Percentiles rank a stretch among this genome's conserved stretches.
Evolutionary conservation across 2,797 vertebrate genomes (phyloP).

Genomic region (Mormyrus hasselquistii): DNA sequence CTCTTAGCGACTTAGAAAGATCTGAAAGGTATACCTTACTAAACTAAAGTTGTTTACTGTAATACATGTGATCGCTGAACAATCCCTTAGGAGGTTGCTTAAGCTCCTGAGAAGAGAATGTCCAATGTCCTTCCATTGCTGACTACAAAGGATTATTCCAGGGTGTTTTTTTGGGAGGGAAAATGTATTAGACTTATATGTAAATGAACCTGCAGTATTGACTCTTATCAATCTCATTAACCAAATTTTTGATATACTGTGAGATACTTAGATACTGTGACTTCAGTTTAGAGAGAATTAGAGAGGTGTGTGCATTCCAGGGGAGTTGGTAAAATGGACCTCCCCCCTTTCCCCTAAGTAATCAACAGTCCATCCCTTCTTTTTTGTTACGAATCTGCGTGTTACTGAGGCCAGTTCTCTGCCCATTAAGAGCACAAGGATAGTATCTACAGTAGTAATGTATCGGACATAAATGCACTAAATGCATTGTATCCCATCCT

Average conservation of each 20-base stretch:
- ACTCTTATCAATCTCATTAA: neutral
- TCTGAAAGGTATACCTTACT: neutral
- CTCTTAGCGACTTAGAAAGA: neutral
- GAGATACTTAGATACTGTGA: neutral
- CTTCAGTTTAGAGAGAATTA: neutral
- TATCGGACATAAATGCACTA: neutral
- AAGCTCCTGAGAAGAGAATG: neutral
- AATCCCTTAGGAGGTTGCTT: neutral
- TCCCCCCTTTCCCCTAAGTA: neutral
- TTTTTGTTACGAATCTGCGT: neutral
- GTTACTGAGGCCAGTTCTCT: neutral
- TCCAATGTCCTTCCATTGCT: neutral
- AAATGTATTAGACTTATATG: neutral
- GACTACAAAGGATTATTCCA: neutral
- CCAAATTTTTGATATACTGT: neutral
- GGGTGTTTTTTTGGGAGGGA: neutral
- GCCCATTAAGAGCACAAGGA: neutral
- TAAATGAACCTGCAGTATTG: neutral
- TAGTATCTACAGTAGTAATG: too few relatives aligned
- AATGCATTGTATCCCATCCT: neutral
- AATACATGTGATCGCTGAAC: neutral
- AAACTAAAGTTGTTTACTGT: neutral
- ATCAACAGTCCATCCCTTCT: neutral
- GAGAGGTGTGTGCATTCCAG: neutral
- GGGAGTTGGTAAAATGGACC: neutral